Evolutionary conservation across 2,797 vertebrate genomes (phyloP).

Genomic region (Spea hammondii): DNA sequence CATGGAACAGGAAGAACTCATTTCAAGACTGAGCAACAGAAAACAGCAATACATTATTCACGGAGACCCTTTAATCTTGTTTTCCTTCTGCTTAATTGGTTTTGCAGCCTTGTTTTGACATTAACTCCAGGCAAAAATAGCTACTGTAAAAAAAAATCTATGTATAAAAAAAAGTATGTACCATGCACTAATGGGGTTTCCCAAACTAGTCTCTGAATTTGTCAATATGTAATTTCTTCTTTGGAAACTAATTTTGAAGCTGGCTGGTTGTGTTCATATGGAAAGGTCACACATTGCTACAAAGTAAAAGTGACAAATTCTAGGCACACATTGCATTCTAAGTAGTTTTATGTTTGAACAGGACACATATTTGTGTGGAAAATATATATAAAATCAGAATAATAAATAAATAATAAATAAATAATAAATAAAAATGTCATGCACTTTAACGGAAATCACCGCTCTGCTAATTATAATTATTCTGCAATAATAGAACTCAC

Average conservation of each 20-base stretch:
- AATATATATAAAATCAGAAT: too few relatives aligned
- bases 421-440: neutral
- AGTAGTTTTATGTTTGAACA: too few relatives aligned
- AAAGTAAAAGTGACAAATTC: neutral
- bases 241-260: neutral
- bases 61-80: slow-evolving; percentile 62
- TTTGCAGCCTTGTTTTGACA: slow-evolving; percentile 66
- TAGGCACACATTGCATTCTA: too few relatives aligned
- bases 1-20: slow-evolving; percentile 62
- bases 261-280: neutral
- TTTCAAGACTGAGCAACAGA: slow-evolving; percentile 61
- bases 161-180: slow-evolving; percentile 56
- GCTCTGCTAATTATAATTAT: neutral
- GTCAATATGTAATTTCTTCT: neutral
- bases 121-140: slow-evolving; percentile 61
- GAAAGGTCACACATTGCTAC: neutral
- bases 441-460: neutral
- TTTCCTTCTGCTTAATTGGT: slow-evolving; percentile 64
- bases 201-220: neutral
- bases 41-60: slow-evolving; percentile 66
- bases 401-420: too few relatives aligned
- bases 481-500: neutral
- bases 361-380: too few relatives aligned
- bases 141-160: slow-evolving; percentile 44
- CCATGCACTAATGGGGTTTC: slow-evolving; percentile 55